Conservation (phyloP, 2,888 invertebrate genomes). For the Melanostoma mellinum region DNA sequence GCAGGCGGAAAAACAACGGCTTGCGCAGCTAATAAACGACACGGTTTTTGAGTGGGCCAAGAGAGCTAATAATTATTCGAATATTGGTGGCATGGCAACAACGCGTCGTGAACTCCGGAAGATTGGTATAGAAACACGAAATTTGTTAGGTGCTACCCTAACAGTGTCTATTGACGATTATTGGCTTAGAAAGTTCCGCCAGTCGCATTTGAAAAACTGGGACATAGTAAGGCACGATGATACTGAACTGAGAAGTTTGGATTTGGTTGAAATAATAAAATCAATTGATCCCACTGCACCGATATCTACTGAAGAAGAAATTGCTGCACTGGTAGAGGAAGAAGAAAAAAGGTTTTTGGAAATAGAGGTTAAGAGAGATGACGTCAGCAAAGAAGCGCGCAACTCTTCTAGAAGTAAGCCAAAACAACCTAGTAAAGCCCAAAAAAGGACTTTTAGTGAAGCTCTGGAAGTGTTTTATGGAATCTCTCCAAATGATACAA, state of each 20-base stretch:
- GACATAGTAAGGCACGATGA: neutral
- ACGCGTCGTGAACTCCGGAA: conserved; percentile 43
- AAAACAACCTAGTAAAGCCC: neutral
- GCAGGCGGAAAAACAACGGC: conserved; percentile 7
- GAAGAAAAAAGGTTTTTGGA: conserved; percentile 5
- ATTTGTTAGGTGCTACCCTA: conserved; percentile 46
- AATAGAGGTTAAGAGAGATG: neutral
- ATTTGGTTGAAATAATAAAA: conserved; percentile 42
- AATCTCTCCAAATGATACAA: neutral
- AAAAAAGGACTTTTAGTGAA: conserved; percentile 8
- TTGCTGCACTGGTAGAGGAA: conserved; percentile 26
- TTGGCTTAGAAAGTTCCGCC: conserved; percentile 56
- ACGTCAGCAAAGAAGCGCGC: neutral
- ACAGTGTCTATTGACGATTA: conserved; percentile 34
- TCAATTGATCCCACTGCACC: conserved; percentile 32
- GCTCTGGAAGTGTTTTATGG: conserved; percentile 8
- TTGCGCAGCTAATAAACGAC: conserved; percentile 29
- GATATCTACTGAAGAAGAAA: conserved; percentile 41
- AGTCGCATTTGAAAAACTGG: neutral
- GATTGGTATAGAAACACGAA: conserved; percentile 27
- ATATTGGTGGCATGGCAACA: conserved; percentile 4
- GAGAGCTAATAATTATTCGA: conserved; percentile 36
- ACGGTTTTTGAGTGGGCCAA: conserved; percentile 25
- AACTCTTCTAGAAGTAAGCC: neutral
- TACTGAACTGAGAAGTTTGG: neutral